A percentile compares a stretch with the other conserved stretches of the same genome.
These are phyloP conservation scores for Cynaeus angustus DNA, from an alignment of 2,888 invertebrate genomes.

Conservation along the genomic window DNA sequence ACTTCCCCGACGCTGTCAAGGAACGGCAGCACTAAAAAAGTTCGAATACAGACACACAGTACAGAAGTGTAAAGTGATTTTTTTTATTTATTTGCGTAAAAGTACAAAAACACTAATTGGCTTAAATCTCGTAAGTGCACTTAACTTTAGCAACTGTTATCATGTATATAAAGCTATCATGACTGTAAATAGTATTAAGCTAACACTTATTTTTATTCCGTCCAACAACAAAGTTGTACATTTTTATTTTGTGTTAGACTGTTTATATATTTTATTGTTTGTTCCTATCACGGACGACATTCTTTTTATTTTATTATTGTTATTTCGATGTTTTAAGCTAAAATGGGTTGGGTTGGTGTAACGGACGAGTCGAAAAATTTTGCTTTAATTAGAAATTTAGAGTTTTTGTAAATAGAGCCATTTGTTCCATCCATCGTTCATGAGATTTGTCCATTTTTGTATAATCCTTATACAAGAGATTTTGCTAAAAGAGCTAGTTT, in stretches of 20 bases:
- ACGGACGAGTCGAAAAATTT: conserved; percentile 20
- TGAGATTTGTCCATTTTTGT: conserved; percentile 28
- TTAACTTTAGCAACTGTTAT: conserved; percentile 23
- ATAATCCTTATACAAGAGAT: conserved; percentile 8
- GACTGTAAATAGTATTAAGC: conserved; percentile 35
- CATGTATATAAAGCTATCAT: conserved; percentile 43
- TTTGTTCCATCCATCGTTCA: conserved; percentile 17
- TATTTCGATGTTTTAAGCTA: conserved; percentile 50
- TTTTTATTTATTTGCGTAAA: conserved; percentile 38
- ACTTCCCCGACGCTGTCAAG: conserved; percentile 88
- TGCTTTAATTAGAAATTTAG: conserved; percentile 37
- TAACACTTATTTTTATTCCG: conserved; percentile 50
- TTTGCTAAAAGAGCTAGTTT: conserved; percentile 25
- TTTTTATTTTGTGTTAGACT: conserved; percentile 59
- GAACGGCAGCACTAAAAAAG: conserved; percentile 92
- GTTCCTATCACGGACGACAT: conserved; percentile 50
- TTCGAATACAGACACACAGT: conserved; percentile 92
- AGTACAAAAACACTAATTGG: conserved; percentile 44
- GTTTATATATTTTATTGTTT: conserved; percentile 63
- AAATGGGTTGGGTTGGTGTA: conserved; percentile 41
- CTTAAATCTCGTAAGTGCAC: conserved; percentile 48
- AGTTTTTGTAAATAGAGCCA: conserved; percentile 36
- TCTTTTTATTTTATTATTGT: conserved; percentile 59
- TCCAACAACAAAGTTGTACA: conserved; percentile 53
- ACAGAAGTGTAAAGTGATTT: conserved; percentile 82